Percentiles rank a stretch among this genome's conserved stretches.
phyloP scores from a whole-genome alignment of 1,140 invertebrate species.

The Cotesia vestalis region DNA sequence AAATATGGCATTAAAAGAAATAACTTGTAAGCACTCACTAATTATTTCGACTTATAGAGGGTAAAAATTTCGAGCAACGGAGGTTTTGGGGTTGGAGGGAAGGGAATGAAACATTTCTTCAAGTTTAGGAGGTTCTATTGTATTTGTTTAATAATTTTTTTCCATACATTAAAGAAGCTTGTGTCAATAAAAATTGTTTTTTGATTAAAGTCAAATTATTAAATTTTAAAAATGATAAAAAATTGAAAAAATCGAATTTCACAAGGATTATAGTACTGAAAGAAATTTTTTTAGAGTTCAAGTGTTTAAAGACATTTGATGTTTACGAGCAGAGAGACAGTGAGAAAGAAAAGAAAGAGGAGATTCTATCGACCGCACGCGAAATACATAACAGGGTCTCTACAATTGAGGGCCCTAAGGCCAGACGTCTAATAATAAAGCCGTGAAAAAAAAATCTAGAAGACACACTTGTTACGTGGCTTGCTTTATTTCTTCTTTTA shows the following conservation, averaged over 20 bases:
- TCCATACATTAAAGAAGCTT: background rate
- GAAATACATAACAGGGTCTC: background rate
- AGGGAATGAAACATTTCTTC: too few relatives aligned
- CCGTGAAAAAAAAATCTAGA: slow-evolving; percentile 33
- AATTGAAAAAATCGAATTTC: too few relatives aligned
- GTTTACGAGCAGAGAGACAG: slow-evolving; percentile 2
- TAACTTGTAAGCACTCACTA: too few relatives aligned
- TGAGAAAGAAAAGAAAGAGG: slow-evolving; percentile 10
- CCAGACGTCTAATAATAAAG: slow-evolving; percentile 44
- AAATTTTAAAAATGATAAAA: too few relatives aligned
- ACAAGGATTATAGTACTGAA: too few relatives aligned
- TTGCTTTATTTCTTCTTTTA: background rate
- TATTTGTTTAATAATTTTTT: background rate
- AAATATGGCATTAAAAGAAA: too few relatives aligned
- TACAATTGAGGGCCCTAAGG: slow-evolving; percentile 22
- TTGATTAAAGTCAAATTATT: too few relatives aligned
- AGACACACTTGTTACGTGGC: background rate
- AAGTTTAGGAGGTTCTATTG: too few relatives aligned
- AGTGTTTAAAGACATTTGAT: slow-evolving; percentile 7
- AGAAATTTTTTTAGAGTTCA: too few relatives aligned
- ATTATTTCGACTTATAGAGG: too few relatives aligned
- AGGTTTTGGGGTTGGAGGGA: too few relatives aligned
- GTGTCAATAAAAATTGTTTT: background rate
- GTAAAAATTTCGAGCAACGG: too few relatives aligned
- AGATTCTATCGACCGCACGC: slow-evolving; percentile 26